A percentile compares a stretch with the other conserved stretches of the same genome.
Evolutionary conservation across 2,888 invertebrate species (phyloP).

Genomic region (Ichneumoninae sp.): DNA sequence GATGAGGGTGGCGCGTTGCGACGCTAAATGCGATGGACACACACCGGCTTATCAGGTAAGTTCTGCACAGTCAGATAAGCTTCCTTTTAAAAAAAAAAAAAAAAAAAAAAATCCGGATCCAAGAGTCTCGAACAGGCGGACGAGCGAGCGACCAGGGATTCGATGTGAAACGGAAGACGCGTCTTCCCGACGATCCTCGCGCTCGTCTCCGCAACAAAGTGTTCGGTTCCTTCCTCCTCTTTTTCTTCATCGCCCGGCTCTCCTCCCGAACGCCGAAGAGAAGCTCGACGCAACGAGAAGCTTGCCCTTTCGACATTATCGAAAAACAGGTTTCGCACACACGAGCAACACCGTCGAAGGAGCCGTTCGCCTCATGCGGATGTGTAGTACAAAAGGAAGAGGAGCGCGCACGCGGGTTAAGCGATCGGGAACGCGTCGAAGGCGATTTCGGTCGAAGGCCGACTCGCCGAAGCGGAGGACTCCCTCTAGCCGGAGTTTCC

Average conservation of each 20-base stretch:
- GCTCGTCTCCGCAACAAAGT: background rate
- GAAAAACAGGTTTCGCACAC: constrained; percentile 75
- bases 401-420: constrained; percentile 50
- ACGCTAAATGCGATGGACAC: constrained; percentile 86
- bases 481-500: background rate
- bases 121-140: too few relatives aligned
- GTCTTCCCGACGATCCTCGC: background rate
- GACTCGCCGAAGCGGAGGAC: constrained; percentile 11
- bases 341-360: constrained; percentile 52
- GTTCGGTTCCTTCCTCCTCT: background rate
- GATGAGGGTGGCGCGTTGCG: constrained; percentile 87
- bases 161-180: background rate
- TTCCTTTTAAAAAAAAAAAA: too few relatives aligned
- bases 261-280: background rate
- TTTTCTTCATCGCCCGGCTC: background rate
- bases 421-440: constrained; percentile 58
- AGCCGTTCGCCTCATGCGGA: constrained; percentile 50
- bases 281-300: constrained; percentile 38
- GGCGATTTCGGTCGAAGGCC: constrained; percentile 62
- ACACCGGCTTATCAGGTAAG: constrained; percentile 79
- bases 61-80: background rate
- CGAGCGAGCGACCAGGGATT: too few relatives aligned
- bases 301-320: constrained; percentile 73
- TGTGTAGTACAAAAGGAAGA: constrained; percentile 57
- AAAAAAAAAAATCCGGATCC: too few relatives aligned